Percentiles rank a stretch among this genome's conserved stretches.
Conservation (phyloP, 1,140 invertebrate genomes). For the Aphelinus atriplicis region DNA sequence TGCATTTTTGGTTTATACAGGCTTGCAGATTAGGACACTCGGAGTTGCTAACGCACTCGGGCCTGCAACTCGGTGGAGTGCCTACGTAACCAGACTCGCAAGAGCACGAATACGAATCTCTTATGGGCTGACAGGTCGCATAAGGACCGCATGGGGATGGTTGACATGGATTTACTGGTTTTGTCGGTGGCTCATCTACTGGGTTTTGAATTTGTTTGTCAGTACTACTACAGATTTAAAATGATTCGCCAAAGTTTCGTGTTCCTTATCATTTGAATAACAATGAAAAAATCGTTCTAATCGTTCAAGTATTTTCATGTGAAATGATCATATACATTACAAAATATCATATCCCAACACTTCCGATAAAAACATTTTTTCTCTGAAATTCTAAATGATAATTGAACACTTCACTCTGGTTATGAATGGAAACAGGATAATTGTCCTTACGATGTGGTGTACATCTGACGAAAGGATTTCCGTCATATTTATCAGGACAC, state of each 20-base stretch:
- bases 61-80: slow-evolving; percentile 58
- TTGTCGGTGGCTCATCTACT: slow-evolving; percentile 16
- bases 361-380: slow-evolving; percentile 35
- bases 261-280: too few species aligned
- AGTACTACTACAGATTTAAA: too few species aligned
- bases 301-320: slow-evolving; percentile 45
- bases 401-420: slow-evolving; percentile 38
- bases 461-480: slow-evolving; percentile 69
- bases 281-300: too few species aligned
- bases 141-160: slow-evolving; percentile 78
- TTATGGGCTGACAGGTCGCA: slow-evolving; percentile 70
- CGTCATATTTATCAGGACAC: slow-evolving; percentile 70
- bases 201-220: too few species aligned
- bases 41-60: slow-evolving; percentile 69
- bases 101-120: slow-evolving; percentile 62
- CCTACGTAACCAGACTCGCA: slow-evolving; percentile 60
- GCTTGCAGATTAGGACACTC: slow-evolving; percentile 73
- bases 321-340: slow-evolving; percentile 39
- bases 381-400: too few species aligned
- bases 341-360: slow-evolving; percentile 43
- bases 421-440: neutral
- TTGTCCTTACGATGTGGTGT: slow-evolving; percentile 65
- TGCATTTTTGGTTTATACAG: slow-evolving; percentile 77
- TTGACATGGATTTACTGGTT: slow-evolving; percentile 65
- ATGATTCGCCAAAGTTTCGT: too few species aligned